Base-by-base conservation (phyloP, 92 coral and sea anemone species). In the Epizoanthus stellaris region DNA sequence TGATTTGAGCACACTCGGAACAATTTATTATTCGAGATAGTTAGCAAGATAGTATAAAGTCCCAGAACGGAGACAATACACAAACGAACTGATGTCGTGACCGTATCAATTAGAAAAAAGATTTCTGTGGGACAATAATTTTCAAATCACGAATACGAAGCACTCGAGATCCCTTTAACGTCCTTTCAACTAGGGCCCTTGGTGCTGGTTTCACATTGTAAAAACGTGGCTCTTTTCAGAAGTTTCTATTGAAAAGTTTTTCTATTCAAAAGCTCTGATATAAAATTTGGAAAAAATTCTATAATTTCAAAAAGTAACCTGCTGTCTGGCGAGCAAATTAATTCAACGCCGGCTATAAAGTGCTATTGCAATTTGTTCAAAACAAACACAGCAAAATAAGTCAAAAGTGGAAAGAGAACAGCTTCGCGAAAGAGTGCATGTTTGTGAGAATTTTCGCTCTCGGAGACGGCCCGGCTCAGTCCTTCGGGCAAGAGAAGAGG, bases 221-320 rank as follows among this genome's bases (percentile, higher is more conserved):
- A 30, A 30, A 30, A 30, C 56, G 10, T 7, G 89, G 82, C 38
- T 81, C 69, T 64, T 68, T 66, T 75, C 43, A 15, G 39, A 71
- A 65, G 30, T 81, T 73, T 30, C 23, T 7, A 21, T 2, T 45
- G 47, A 34, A 30, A 30, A 30, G 36, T 30, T 76, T 16, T 19
- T 30, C 36, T 12, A 76, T 21, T 30, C 61, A 60, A 12, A 38
- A 19, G 62, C 10, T 39, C 16, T 1, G 23, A 60, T 42, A n/a
- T n/a, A n/a, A 71, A 42, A 7, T 16, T 8, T 36, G 69, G 39
- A 9, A 39, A 76, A 36, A 39, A 17, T 12, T 34, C 36, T n/a
- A 34, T 58, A 52, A 52, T 52, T 52, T 52, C 56, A 9, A 52
- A 11, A 52, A 52, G 56, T 52, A 52, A 52, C 57, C 82, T 40